Evolutionary conservation across 2,113 vertebrate species (phyloP), one percentile per base, ranked within the genome.

Genomic region (Romanogobio albipinnatus): DNA sequence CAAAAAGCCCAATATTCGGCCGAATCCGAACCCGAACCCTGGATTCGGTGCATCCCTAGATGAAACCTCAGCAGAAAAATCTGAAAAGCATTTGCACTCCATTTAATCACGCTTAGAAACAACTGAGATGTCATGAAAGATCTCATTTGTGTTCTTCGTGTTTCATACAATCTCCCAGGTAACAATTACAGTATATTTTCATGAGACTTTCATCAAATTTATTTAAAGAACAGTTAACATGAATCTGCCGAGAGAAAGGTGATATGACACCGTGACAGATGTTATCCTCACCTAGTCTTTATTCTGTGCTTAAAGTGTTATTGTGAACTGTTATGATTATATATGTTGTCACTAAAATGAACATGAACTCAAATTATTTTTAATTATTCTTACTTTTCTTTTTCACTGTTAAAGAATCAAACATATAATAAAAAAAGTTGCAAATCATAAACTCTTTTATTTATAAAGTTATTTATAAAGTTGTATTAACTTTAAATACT

Each of bases 241-340:
- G 24, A 81, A 33, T 22, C n/a, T 66, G 45, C 68, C 0, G 43
- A 47, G 36, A 47, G 45, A 51, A 81, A 81, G 43, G 79, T 68
- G 79, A 68, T 11, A 68, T 66, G 79, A 66, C 47, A 22, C 45
- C 3, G 9, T 49, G 43, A 81, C 43, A 81, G 78, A 81, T 81
- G 61, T 68, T 81, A 49, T 66, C 33, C 61, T 47, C 76, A 47
- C 61, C 78, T 66, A 26, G 6, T 68, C 26, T 68, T 81, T 81
- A 81, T 81, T 33, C 62, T 80, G 26, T 47, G 45, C 79, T 68
- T 79, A 80, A 47, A 80, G 24, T 80, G n/a, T 29, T 26, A 68
- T 81, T 49, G 43, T 36, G 53, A 77, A 58, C 43, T 78, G 49
- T 59, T 78, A 39, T 14, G 56, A 78, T 61, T 45, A 47, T 79